These are phyloP conservation scores for Arenaria interpres DNA, from an alignment of 2,113 vertebrate genomes.

Conservation along the genomic window DNA sequence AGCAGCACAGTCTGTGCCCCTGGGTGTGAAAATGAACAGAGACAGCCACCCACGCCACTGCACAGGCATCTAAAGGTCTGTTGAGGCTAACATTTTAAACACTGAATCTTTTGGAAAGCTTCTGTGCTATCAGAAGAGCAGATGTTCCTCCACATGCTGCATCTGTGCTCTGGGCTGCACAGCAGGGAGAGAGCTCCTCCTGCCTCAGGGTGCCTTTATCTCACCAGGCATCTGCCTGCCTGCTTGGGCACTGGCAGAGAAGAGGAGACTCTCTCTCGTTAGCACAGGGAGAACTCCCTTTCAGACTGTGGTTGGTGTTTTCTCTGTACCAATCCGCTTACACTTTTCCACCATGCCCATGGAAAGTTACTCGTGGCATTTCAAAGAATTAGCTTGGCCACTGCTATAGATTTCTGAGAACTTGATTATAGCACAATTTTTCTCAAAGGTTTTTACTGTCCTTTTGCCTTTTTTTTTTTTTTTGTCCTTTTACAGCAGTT, in stretches of 20 bases:
- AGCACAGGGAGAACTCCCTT: background rate
- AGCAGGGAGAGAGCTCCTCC: background rate
- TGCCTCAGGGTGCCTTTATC: background rate
- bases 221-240: background rate
- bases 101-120: background rate
- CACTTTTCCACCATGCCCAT: background rate
- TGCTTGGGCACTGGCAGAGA: background rate
- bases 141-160: background rate
- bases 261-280: background rate
- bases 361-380: background rate
- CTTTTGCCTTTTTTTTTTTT: background rate
- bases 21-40: background rate
- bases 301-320: background rate
- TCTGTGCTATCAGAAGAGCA: background rate
- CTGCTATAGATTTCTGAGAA: conserved; percentile 9
- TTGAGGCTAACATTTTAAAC: background rate
- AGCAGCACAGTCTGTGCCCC: background rate
- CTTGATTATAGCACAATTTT: background rate
- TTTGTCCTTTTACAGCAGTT: background rate
- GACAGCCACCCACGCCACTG: rapidly evolving
- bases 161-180: background rate
- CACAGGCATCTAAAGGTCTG: background rate
- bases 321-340: background rate
- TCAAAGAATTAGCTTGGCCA: background rate
- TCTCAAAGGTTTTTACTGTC: background rate